A percentile compares a stretch with the other conserved stretches of the same genome.
Conservation (phyloP, 2,797 vertebrate species). For the Sebastiscus albofasciatus region DNA sequence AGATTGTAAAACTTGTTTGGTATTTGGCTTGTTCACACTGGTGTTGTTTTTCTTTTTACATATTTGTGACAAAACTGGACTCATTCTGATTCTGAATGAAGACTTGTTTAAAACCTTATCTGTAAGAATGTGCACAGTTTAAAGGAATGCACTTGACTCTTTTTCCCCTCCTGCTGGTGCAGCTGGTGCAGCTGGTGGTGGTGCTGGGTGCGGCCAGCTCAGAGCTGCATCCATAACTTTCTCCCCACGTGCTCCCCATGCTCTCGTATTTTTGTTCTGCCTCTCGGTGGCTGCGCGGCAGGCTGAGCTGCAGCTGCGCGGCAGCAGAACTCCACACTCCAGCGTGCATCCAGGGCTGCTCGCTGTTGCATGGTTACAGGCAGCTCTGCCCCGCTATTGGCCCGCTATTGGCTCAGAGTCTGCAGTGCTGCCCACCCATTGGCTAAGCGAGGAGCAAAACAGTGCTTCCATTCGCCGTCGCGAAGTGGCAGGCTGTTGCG, state of each 20-base stretch:
- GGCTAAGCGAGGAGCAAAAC: conserved; percentile 52
- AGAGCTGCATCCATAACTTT: conserved; percentile 77
- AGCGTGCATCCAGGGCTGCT: conserved; percentile 59
- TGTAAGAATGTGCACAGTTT: background rate
- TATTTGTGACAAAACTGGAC: background rate
- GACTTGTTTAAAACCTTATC: background rate
- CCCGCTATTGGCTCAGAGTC: conserved; percentile 70
- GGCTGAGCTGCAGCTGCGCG: conserved; percentile 56
- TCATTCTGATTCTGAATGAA: background rate
- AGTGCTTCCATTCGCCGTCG: conserved; percentile 64
- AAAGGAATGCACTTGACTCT: conserved; percentile 20
- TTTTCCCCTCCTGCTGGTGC: conserved; percentile 3
- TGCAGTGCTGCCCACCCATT: conserved; percentile 58
- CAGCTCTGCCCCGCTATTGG: conserved; percentile 69
- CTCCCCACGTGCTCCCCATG: conserved; percentile 81
- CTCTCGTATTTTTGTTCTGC: conserved; percentile 71
- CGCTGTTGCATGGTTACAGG: conserved; percentile 87
- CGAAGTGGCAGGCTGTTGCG: conserved; percentile 15
- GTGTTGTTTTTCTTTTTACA: background rate
- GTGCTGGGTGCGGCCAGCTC: conserved; percentile 73
- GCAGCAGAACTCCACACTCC: conserved; percentile 60
- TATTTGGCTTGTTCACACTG: background rate
- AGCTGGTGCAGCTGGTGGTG: conserved; percentile 35
- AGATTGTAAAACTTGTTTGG: background rate
- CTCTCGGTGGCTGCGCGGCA: conserved; percentile 38